These are phyloP conservation scores for Poecilia gillii DNA, from an alignment of 2,797 vertebrate genomes.

Conservation along the genomic window DNA sequence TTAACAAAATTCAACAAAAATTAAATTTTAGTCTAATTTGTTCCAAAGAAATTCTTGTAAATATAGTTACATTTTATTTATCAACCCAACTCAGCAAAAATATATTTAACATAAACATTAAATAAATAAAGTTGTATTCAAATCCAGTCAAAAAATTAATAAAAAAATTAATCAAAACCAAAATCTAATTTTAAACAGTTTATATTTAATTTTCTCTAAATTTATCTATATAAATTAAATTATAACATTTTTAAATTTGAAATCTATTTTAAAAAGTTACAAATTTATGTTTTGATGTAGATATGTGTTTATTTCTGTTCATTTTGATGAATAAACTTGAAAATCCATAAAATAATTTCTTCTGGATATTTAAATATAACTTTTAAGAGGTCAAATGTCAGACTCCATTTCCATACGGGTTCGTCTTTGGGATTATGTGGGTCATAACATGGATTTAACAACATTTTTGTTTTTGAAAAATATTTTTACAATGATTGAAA, in stretches of 20 bases:
- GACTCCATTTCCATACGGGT: too few species aligned
- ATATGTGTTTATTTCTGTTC: not conserved
- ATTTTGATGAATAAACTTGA: not conserved
- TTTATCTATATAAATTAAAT: not conserved
- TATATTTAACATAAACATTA: not conserved
- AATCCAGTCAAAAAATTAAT: too few species aligned
- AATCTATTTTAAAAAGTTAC: not conserved
- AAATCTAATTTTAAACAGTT: not conserved
- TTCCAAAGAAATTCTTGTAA: not conserved
- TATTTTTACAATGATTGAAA: not conserved
- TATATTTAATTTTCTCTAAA: not conserved
- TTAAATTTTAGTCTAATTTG: not conserved
- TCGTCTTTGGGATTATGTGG: not conserved
- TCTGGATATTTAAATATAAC: not conserved
- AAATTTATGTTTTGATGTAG: not conserved
- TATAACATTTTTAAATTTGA: not conserved
- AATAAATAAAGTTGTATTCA: not conserved
- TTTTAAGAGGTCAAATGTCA: not conserved
- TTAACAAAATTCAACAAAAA: not conserved
- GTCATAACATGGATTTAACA: not conserved
- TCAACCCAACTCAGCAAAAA: not conserved
- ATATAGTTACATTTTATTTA: not conserved
- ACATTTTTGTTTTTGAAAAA: not conserved
- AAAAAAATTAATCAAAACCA: not conserved
- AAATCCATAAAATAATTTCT: not conserved